Evolutionary conservation across 2,113 vertebrate genomes (phyloP), one percentile per base, ranked within the genome.

Genomic region (Axis porcinus): DNA sequence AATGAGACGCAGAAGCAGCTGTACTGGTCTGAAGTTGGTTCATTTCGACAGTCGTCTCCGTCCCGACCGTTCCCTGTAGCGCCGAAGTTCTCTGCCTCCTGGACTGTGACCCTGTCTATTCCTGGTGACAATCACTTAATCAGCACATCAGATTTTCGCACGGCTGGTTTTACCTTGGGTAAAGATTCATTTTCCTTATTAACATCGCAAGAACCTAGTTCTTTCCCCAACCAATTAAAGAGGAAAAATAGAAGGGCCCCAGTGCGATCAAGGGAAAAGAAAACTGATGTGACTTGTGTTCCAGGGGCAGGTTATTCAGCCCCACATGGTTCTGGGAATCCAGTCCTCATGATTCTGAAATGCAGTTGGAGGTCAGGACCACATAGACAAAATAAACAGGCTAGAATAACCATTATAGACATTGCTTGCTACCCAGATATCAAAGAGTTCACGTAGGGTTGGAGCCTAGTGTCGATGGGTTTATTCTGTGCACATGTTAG

Each of bases 141-240:
- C 98, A 98, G 98, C 96, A 97, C 98, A 98, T 98, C 98, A 98
- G 91, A 92, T 54, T 97, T 97, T 97, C 6, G 23, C 98, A 97
- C 15, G 97, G 98, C 98, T 98, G 98, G 96, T 98, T 99, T 98
- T 98, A 98, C 98, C 97, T 97, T 98, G 98, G 98, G 98, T 98
- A 98, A 98, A 99, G 98, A 98, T 97, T 98, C 70, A 98, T 98
- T 99, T 98, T 98, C 98, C 98, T 99, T 98, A 99, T 98, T 98
- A 98, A 98, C 97, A 97, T 97, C 92, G 83, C 89, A 96, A 94
- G 98, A 98, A 98, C 97, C 94, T 95, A 97, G 97, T 98, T 98
- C 94, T 97, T 97, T 97, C 97, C 98, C 98, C 92, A 97, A 97
- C 96, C 98, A 98, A 98, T 97, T 98, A 97, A 98, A 98, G 95